These are phyloP conservation scores for Indicator maculatus DNA, from an alignment of 2,113 vertebrate genomes.

Conservation along the genomic window DNA sequence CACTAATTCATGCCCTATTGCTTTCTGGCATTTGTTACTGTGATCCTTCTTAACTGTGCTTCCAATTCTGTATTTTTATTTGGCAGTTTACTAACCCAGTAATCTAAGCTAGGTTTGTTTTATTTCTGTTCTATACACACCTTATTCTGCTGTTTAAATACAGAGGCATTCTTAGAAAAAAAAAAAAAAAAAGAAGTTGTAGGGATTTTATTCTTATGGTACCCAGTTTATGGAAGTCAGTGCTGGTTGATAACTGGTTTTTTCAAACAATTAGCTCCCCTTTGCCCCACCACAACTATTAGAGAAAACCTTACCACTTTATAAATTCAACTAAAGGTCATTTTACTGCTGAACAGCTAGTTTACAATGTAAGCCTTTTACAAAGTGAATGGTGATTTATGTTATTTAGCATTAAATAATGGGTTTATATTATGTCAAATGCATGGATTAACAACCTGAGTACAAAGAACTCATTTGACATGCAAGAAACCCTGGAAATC, in stretches of 20 bases:
- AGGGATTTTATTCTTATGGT: background rate
- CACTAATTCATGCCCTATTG: background rate
- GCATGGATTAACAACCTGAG: background rate
- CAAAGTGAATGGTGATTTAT: background rate
- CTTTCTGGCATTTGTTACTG: background rate
- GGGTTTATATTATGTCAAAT: background rate
- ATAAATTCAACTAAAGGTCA: slow-evolving; percentile 13
- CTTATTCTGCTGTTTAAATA: background rate
- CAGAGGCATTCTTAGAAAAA: background rate
- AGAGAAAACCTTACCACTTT: background rate
- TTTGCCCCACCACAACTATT: background rate
- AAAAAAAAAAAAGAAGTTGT: background rate
- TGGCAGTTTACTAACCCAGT: background rate
- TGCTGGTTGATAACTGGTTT: background rate
- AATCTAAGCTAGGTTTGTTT: background rate
- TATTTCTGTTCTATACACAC: background rate
- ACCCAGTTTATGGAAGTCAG: background rate
- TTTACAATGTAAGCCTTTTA: background rate
- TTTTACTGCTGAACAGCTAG: slow-evolving; percentile 1
- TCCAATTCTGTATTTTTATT: background rate
- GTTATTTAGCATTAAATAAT: slow-evolving; percentile 15
- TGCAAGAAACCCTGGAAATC: background rate
- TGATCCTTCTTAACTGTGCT: background rate
- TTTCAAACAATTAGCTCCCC: background rate
- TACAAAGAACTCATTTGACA: background rate